A percentile compares a stretch with the other conserved stretches of the same genome.
Conservation (phyloP, 2,113 vertebrate genomes). For the Corvus hawaiiensis region DNA sequence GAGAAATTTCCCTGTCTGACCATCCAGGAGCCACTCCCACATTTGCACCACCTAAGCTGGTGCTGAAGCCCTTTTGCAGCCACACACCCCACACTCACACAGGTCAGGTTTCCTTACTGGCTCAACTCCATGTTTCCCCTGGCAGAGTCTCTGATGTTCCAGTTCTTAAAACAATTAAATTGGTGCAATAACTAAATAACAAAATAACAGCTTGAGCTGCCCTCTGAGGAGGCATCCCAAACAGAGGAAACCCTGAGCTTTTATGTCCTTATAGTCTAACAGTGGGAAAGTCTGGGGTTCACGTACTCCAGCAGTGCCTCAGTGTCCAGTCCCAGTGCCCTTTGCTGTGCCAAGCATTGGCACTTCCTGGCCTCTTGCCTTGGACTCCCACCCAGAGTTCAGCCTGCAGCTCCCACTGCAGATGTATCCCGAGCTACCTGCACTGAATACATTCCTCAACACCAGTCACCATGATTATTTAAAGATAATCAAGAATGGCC, state of each 20-base stretch:
- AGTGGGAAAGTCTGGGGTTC: not conserved
- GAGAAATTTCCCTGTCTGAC: not conserved
- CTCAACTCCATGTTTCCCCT: fast-evolving
- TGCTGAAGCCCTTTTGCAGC: not conserved
- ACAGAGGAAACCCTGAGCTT: not conserved
- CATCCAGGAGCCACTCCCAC: not conserved
- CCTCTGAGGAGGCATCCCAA: not conserved
- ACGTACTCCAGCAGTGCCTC: not conserved
- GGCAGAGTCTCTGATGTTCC: not conserved
- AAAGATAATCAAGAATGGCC: not conserved
- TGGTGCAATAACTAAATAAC: not conserved
- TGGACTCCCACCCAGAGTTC: not conserved
- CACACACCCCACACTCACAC: too few species aligned
- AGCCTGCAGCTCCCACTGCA: not conserved
- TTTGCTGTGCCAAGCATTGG: not conserved
- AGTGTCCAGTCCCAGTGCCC: not conserved
- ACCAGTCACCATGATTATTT: not conserved
- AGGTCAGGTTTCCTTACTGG: not conserved
- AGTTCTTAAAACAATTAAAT: not conserved
- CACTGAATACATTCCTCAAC: not conserved
- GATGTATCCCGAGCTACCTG: not conserved
- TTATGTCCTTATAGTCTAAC: not conserved
- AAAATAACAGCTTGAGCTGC: fast-evolving
- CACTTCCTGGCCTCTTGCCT: not conserved
- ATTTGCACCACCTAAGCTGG: not conserved